Evolutionary conservation across 2,888 invertebrate species (phyloP).

Genomic region (Archaeoteleia sp.): DNA sequence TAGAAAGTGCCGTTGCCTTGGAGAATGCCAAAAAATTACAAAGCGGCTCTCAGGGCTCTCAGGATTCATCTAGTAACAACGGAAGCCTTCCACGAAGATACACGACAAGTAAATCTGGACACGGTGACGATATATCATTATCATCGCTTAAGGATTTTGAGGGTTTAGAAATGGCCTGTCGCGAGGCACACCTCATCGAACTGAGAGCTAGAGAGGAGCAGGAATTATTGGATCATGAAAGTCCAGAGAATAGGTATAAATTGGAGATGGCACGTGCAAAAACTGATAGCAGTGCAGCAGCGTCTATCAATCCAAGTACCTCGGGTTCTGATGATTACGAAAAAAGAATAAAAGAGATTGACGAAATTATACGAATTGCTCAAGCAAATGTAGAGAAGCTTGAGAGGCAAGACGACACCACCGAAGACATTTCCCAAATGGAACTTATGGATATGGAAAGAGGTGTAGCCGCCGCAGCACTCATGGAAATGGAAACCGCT

Average conservation of each 20-base stretch:
- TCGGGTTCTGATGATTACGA: constrained; percentile 80
- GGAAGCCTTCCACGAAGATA: constrained; percentile 87
- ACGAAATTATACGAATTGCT: constrained; percentile 81
- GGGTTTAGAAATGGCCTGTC: constrained; percentile 90
- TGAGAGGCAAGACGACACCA: constrained; percentile 77
- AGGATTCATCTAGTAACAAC: constrained; percentile 91
- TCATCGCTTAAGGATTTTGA: constrained; percentile 95
- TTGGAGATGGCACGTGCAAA: constrained; percentile 72
- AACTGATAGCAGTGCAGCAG: constrained; percentile 66
- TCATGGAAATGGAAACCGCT: constrained; percentile 30
- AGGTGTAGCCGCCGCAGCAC: constrained; percentile 27
- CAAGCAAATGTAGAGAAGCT: constrained; percentile 81
- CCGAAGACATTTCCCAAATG: constrained; percentile 77
- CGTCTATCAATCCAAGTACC: constrained; percentile 74
- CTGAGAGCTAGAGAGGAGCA: constrained; percentile 90
- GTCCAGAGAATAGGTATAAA: constrained; percentile 79
- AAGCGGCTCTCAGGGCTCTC: constrained; percentile 88
- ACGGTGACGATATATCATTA: constrained; percentile 89
- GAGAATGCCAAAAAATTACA: constrained; percentile 82
- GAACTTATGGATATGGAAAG: constrained; percentile 64
- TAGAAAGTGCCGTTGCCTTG: constrained; percentile 89
- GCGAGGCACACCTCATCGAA: constrained; percentile 89
- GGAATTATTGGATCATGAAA: constrained; percentile 82
- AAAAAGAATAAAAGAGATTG: constrained; percentile 81
- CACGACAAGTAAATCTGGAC: constrained; percentile 82